phyloP scores from a whole-genome alignment of 1,140 invertebrate species.

The Anadara kagoshimensis region DNA sequence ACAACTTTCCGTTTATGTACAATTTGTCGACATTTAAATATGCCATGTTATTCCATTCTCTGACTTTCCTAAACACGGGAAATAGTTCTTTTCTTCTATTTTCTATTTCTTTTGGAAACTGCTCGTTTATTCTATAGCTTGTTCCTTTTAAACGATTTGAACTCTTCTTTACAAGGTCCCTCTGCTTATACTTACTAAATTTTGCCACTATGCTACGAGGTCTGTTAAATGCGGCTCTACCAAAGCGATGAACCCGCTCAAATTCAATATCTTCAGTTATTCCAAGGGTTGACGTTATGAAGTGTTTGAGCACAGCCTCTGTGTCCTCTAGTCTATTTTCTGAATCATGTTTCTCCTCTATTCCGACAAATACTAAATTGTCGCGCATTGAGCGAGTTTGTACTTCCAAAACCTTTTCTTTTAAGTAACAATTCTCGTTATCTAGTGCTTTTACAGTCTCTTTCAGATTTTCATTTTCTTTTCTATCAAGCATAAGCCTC shows the following conservation, averaged over 20 bases:
- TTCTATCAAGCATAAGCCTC: no score
- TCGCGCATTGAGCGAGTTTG: no score
- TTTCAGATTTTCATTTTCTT: no score
- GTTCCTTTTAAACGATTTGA: not conserved
- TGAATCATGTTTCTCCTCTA: no score
- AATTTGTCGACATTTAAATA: not conserved
- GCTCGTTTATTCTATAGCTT: not conserved
- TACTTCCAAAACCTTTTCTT: no score
- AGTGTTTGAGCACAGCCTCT: no score
- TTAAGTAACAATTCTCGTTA: no score
- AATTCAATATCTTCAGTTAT: not conserved
- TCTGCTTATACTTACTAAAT: not conserved
- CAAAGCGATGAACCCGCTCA: not conserved
- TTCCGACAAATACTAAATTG: no score
- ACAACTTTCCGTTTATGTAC: constrained; percentile 5
- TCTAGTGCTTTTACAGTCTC: no score
- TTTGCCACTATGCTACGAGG: not conserved
- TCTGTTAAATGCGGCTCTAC: not conserved
- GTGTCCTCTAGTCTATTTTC: no score
- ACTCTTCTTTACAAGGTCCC: not conserved
- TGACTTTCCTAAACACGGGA: not conserved
- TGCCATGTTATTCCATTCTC: not conserved
- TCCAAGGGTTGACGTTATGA: no score
- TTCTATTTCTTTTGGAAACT: constrained; percentile 1
- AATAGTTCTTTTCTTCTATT: not conserved